Base-by-base conservation (phyloP, 1,140 invertebrate genomes). In the Phortica variegata region DNA sequence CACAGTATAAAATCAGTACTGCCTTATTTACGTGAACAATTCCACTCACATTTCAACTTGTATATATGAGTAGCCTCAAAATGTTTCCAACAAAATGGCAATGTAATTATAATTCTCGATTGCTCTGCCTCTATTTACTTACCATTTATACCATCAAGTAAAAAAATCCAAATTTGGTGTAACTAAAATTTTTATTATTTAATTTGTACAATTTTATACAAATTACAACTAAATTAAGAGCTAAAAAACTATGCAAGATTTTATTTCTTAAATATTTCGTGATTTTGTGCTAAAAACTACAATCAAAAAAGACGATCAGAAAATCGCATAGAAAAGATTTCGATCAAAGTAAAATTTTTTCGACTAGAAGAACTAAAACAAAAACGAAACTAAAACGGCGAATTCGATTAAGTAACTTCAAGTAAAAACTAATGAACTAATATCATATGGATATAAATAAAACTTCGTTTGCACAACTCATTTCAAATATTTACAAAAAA, bases 121-220 rank as follows among this genome's bases (percentile, higher is more conserved):
- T n/a, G n/a, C n/a, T n/a, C n/a, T n/a, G n/a, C n/a, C n/a, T n/a
- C n/a, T n/a, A n/a, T n/a, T n/a, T n/a, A n/a, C n/a, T n/a, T n/a
- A n/a, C n/a, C n/a, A n/a, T n/a, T 20, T 21, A 8, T 34, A 33
- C 16, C 10, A 26, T 7, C 36, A n/a, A 0, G 9, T 47, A 50
- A 32, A 45, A 47, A 43, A 46, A 21, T 8, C 3, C 12, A 10
- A 0, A 21, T 37, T 31, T 68, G 48, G 51, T 63, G 54, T 68
- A 60, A 57, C 41, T 46, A 43, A 51, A 49, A 60, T 58, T 41
- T 42, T 54, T 63, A 63, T 62, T 59, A 63, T 60, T 68, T 68
- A 63, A 68, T 68, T 68, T 68, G 63, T 68, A 68, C 63, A 68
- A 52, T 68, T 60, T 56, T 63, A 60, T 57, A 61, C 26, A 54